Evolutionary conservation across 53 echinoderm and acorn worm species (phyloP).

Genomic region (Holothuria scabra): DNA sequence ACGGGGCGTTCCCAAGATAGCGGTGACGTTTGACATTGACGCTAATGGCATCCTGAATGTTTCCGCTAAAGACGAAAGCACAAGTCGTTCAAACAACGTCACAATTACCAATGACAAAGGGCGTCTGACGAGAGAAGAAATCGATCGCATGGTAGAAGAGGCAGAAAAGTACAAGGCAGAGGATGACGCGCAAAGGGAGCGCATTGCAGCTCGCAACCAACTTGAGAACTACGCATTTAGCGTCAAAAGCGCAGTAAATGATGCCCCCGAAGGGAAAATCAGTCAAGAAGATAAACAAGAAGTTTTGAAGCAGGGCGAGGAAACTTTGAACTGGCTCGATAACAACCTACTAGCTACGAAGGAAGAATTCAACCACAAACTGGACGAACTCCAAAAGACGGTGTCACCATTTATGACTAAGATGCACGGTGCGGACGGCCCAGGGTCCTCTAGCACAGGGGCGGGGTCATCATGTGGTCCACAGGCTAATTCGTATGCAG

Average conservation of each 20-base stretch:
- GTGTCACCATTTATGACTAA: constrained; percentile 88
- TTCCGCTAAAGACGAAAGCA: constrained; percentile 79
- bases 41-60: constrained; percentile 92
- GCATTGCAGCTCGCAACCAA: constrained; percentile 77
- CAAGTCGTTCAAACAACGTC: constrained; percentile 76
- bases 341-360: constrained; percentile 75
- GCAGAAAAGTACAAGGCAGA: constrained; percentile 90
- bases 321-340: constrained; percentile 73
- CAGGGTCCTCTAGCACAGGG: neutral
- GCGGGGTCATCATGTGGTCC: neutral
- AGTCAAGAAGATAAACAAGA: constrained; percentile 62
- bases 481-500: neutral
- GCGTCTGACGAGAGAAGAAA: constrained; percentile 83
- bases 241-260: constrained; percentile 75
- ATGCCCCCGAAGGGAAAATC: constrained; percentile 73
- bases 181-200: constrained; percentile 85
- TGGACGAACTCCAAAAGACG: constrained; percentile 83
- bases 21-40: constrained; percentile 83
- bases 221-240: constrained; percentile 88
- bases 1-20: constrained; percentile 89
- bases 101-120: constrained; percentile 90
- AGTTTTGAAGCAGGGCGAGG: constrained; percentile 55
- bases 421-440: constrained; percentile 58
- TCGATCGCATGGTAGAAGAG: constrained; percentile 86
- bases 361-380: constrained; percentile 68